Conservation (phyloP, 1,140 invertebrate genomes). For the Carposina sasakii region DNA sequence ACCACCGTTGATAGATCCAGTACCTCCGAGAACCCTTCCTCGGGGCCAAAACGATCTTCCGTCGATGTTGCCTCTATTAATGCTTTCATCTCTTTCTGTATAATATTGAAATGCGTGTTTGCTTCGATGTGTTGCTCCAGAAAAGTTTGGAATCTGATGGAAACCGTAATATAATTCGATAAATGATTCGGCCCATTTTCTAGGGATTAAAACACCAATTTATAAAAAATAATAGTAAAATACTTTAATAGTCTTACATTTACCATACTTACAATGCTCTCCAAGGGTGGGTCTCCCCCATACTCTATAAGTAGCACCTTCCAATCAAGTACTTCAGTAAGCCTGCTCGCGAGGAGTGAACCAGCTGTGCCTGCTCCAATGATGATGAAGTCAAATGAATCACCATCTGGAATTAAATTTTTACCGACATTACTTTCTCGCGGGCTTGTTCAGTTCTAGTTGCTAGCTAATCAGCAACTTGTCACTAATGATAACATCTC, state of each 20-base stretch:
- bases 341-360: constrained; percentile 88
- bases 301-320: constrained; percentile 91
- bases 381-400: constrained; percentile 53
- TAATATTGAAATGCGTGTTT: constrained; percentile 51
- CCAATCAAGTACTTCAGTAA: constrained; percentile 83
- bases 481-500: no score
- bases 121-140: constrained; percentile 38
- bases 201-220: no score
- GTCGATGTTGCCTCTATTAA: constrained; percentile 36
- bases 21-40: constrained; percentile 76
- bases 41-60: constrained; percentile 72
- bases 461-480: no score
- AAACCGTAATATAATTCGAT: constrained; percentile 4
- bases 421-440: no score
- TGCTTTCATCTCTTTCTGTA: constrained; percentile 45
- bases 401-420: constrained; percentile 46
- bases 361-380: constrained; percentile 67
- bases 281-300: constrained; percentile 78
- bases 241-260: not conserved
- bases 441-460: no score
- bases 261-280: constrained; percentile 41
- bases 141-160: constrained; percentile 56
- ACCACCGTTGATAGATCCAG: constrained; percentile 80
- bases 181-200: no score
- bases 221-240: not conserved